phyloP scores from a whole-genome alignment of 2,888 invertebrate species.

The Fragum fragum region DNA sequence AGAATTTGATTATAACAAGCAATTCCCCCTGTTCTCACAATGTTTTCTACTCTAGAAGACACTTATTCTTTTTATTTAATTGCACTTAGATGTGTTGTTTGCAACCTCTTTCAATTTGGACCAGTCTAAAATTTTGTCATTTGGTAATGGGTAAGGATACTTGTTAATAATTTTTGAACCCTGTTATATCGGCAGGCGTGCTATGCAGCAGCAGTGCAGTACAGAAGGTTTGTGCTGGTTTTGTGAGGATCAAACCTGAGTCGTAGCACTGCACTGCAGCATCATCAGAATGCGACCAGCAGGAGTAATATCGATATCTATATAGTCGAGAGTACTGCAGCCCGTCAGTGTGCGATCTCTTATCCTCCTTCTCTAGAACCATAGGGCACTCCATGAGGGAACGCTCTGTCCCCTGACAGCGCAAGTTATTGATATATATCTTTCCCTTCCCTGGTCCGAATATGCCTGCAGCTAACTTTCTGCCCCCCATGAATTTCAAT shows the following conservation, averaged over 20 bases:
- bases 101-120: too few species aligned
- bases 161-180: too few species aligned
- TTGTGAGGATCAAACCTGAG: constrained; percentile 57
- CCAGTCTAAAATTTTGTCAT: too few species aligned
- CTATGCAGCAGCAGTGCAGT: neutral
- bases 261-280: constrained; percentile 74
- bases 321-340: constrained; percentile 6
- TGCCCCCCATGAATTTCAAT: constrained; percentile 75
- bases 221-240: neutral
- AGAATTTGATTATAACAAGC: too few species aligned
- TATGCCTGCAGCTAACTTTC: constrained; percentile 59
- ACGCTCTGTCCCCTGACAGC: constrained; percentile 30
- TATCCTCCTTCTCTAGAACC: constrained; percentile 32
- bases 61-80: too few species aligned
- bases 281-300: constrained; percentile 65
- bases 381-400: constrained; percentile 75
- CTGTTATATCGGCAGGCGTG: neutral
- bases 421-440: constrained; percentile 16
- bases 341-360: neutral
- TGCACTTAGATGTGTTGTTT: too few species aligned
- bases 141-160: too few species aligned
- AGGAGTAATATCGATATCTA: constrained; percentile 32
- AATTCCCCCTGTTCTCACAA: too few species aligned
- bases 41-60: too few species aligned
- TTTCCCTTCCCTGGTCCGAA: constrained; percentile 59